Percentiles rank a stretch among this genome's conserved stretches.
Evolutionary conservation across 2,113 vertebrate species (phyloP).

Genomic region (Tachysurus vachellii): DNA sequence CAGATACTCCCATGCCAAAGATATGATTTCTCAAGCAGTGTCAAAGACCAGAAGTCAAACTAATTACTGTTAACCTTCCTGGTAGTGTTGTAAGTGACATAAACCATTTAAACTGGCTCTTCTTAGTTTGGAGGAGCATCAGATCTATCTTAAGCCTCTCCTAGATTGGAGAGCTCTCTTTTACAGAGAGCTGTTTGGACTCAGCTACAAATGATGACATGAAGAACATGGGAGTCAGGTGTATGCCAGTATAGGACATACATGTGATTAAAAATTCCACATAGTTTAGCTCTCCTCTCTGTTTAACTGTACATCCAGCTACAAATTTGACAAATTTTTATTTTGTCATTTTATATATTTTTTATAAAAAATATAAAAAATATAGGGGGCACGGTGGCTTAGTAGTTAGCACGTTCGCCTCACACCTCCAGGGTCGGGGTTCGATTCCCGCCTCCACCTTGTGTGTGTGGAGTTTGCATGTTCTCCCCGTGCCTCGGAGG

Average conservation of each 20-base stretch:
- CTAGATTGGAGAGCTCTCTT: neutral
- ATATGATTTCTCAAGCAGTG: neutral
- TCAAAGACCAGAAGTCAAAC: neutral
- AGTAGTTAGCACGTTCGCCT: too few relatives aligned
- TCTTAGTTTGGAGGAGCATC: neutral
- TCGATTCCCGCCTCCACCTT: too few relatives aligned
- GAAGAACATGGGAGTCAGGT: neutral
- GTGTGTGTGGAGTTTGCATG: too few relatives aligned
- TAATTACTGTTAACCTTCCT: neutral
- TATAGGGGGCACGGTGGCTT: too few relatives aligned
- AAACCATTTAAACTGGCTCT: neutral
- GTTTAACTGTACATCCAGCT: neutral
- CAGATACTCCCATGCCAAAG: neutral
- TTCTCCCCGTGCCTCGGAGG: too few relatives aligned
- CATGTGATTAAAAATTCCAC: neutral
- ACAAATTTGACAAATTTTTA: neutral
- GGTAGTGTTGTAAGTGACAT: neutral
- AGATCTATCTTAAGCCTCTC: neutral
- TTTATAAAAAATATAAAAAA: too few relatives aligned
- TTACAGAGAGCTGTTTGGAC: neutral
- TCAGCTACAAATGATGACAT: neutral
- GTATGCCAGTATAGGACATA: neutral
- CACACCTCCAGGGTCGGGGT: too few relatives aligned
- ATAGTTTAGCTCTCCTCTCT: neutral
- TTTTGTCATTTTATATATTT: conserved; percentile 4